Evolutionary conservation across 2,113 vertebrate genomes (phyloP).

Genomic region (Tachysurus fulvidraco): DNA sequence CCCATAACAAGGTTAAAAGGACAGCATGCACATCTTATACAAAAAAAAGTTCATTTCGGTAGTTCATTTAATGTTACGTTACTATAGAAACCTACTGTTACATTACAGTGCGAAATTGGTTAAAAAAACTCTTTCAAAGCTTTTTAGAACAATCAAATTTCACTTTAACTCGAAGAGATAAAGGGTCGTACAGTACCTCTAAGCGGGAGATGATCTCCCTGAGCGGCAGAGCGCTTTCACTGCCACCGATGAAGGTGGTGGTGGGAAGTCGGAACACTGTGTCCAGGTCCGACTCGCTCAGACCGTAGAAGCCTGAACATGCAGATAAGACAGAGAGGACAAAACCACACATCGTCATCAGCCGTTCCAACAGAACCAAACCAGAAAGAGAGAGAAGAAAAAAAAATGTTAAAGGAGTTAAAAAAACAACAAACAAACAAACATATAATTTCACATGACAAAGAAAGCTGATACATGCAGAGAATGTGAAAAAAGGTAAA

Average conservation of each 20-base stretch:
- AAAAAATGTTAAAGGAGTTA: background rate
- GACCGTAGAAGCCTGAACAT: constrained; percentile 87
- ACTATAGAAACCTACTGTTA: background rate
- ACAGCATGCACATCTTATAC: background rate
- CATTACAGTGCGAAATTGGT: background rate
- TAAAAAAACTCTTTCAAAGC: background rate
- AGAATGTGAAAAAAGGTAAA: background rate
- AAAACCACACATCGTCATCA: background rate
- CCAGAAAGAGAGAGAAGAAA: no score
- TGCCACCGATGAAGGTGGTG: constrained; percentile 96
- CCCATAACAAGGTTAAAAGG: background rate
- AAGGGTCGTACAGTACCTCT: constrained; percentile 75
- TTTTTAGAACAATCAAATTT: background rate
- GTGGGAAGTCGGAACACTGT: constrained; percentile 96
- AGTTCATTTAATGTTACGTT: no score
- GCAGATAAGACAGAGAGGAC: background rate
- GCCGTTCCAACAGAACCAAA: background rate
- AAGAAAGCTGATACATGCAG: background rate
- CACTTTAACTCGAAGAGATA: background rate
- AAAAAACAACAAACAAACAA: background rate
- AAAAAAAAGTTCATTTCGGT: no score
- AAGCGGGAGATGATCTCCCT: constrained; percentile 93
- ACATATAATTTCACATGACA: background rate
- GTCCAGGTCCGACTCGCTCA: constrained; percentile 93
- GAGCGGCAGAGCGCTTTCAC: constrained; percentile 85